Evolutionary conservation across 2,113 vertebrate species (phyloP).

Genomic region (Ictalurus furcatus): DNA sequence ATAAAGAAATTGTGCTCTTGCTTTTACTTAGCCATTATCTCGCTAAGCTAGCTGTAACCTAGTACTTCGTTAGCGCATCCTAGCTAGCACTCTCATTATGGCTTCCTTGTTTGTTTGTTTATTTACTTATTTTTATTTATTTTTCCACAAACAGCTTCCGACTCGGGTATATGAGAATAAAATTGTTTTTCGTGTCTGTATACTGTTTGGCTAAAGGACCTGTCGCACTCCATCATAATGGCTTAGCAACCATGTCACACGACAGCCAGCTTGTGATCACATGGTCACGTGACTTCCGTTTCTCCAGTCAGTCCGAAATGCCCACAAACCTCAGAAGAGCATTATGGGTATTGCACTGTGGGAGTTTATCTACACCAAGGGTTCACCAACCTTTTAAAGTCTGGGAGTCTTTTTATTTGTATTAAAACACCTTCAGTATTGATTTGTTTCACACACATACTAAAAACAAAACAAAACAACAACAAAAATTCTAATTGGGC

Average conservation of each 20-base stretch:
- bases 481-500: no score
- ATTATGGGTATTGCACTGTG: neutral
- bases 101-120: neutral
- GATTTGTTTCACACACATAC: no score
- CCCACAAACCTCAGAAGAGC: neutral
- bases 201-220: no score
- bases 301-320: neutral
- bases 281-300: conserved; percentile 25
- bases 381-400: neutral
- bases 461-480: no score
- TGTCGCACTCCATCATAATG: neutral
- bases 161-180: no score
- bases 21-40: neutral
- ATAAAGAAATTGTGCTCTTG: neutral
- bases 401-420: neutral
- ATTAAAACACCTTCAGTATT: no score
- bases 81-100: neutral
- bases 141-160: no score
- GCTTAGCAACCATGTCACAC: neutral
- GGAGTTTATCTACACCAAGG: neutral
- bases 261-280: conserved; percentile 31
- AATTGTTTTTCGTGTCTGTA: neutral
- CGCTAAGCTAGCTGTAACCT: neutral
- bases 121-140: no score
- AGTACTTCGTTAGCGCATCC: neutral